These are phyloP conservation scores for Aphis craccivora DNA, from an alignment of 1,140 invertebrate genomes.

Conservation along the genomic window DNA sequence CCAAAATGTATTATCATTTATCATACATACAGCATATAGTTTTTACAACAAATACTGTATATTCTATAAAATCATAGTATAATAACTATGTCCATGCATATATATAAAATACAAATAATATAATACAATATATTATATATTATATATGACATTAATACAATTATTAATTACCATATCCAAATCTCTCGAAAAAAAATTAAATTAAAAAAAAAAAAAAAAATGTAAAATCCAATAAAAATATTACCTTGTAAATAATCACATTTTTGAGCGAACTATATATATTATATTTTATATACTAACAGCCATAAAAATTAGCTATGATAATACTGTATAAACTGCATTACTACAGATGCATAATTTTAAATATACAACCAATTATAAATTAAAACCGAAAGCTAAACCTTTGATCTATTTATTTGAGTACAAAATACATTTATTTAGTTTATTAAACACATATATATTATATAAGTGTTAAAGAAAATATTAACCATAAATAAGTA, in stretches of 20 bases:
- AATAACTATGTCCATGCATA: neutral
- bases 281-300: neutral
- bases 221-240: neutral
- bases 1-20: neutral
- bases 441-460: neutral
- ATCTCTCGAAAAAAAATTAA: neutral
- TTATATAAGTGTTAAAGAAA: neutral
- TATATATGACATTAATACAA: neutral
- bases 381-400: neutral
- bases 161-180: neutral
- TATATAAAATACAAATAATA: neutral
- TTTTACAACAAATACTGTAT: neutral
- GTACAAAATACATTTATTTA: neutral
- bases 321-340: neutral
- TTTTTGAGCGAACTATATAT: neutral
- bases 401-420: neutral
- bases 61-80: neutral
- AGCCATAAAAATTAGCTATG: neutral
- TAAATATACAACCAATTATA: neutral
- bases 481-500: neutral
- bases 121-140: neutral
- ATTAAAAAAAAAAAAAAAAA: neutral
- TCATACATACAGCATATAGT: neutral
- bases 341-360: neutral
- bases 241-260: neutral